Evolutionary conservation across 1,140 invertebrate species (phyloP), one percentile per base, ranked within the genome.

Genomic region (Papilio dardanus): DNA sequence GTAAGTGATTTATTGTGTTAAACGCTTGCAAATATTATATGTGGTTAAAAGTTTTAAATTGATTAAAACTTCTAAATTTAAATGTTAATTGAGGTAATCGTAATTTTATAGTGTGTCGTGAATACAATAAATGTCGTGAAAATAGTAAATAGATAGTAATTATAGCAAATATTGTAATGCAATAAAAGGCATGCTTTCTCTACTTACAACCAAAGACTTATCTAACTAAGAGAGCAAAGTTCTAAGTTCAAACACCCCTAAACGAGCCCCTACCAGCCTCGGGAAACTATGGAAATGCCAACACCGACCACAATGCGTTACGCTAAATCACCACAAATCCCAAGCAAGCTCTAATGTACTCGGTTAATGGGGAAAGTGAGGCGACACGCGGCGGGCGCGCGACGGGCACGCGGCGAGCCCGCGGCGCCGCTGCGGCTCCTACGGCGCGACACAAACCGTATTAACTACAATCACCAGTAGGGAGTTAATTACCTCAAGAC

Each of bases 401-500:
- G 30, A 54, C n/a, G 37, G 24, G 65, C 30, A 66, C 71, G 74
- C 74, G 76, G 76, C 76, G 76, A 71, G 58, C 40, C 14, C 40
- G 40, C 62, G 28, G 50, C 50, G 50, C 58, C 71, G 78, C 80
- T 77, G 78, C 82, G 74, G 76, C 80, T 81, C 86, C 85, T 86
- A 84, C 79, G 78, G 83, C 84, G 79, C 81, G 79, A 85, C 78
- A 84, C 87, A 86, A 89, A 88, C 82, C 84, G 82, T 86, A 86
- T 87, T 88, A 88, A 86, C 90, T 92, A 91, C 91, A 87, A 86
- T 91, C 90, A 92, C 91, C 90, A 91, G 86, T 92, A 93, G 86
- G 85, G 86, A 93, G 89, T 92, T 92, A 92, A 92, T 93, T 93
- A 93, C 92, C 92, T 93, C 92, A 91, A 91, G 83, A 92, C 88